Percentiles rank a stretch among this genome's conserved stretches.
These are phyloP conservation scores for Gavia stellata DNA, from an alignment of 2,113 vertebrate genomes.

Conservation along the genomic window DNA sequence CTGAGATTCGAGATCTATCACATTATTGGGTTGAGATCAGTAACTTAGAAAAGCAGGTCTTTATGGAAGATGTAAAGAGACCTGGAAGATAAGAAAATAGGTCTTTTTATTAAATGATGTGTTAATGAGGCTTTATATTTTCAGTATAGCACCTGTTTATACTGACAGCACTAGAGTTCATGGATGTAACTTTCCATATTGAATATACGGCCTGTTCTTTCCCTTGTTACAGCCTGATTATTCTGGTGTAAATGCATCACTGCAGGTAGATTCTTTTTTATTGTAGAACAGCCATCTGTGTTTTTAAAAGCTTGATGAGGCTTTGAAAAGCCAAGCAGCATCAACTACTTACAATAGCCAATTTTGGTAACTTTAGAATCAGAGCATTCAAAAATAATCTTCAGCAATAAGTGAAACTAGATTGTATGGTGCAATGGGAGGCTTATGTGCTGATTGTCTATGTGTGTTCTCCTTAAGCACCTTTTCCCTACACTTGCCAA, in stretches of 20 bases:
- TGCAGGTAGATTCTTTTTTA: conserved; percentile 43
- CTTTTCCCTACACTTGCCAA: background rate
- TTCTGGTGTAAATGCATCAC: conserved; percentile 26
- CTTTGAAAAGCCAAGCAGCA: conserved; percentile 49
- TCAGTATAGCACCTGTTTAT: background rate
- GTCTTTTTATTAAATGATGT: conserved; percentile 20
- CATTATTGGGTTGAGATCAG: background rate
- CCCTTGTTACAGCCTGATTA: conserved; percentile 25
- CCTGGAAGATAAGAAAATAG: conserved; percentile 4
- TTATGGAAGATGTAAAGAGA: background rate
- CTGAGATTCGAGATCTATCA: background rate
- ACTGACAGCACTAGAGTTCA: background rate
- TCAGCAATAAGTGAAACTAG: conserved; percentile 17
- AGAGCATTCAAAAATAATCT: conserved; percentile 42
- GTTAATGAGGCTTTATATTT: conserved; percentile 31
- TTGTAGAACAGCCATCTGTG: conserved; percentile 57
- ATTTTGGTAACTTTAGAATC: conserved; percentile 47
- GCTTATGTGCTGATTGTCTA: background rate
- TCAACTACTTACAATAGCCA: conserved; percentile 27
- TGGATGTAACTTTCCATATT: background rate
- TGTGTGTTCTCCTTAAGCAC: background rate
- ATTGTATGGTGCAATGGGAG: background rate
- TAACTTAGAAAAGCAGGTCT: background rate
- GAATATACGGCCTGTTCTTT: background rate
- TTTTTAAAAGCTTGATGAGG: conserved; percentile 59